phyloP scores from a whole-genome alignment of 2,113 vertebrate genomes.

The Argyrosomus japonicus region DNA sequence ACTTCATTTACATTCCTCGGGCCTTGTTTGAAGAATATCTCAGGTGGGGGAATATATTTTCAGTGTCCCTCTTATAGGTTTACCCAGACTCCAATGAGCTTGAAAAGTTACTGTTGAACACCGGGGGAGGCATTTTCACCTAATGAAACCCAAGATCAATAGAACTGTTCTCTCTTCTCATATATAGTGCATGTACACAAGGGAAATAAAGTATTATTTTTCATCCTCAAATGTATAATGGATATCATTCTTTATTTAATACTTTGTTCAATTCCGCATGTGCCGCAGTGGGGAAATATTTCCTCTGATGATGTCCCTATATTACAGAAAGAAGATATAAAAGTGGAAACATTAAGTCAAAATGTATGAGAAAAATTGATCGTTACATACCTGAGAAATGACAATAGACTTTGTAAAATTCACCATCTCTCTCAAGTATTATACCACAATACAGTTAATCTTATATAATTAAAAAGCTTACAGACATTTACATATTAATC shows the following conservation, averaged over 20 bases:
- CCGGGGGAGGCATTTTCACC: conserved; percentile 80
- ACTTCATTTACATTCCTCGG: conserved; percentile 81
- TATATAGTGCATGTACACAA: conserved; percentile 82
- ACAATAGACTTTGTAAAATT: conserved; percentile 55
- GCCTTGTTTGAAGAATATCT: conserved; percentile 81
- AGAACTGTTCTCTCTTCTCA: conserved; percentile 76
- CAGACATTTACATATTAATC: conserved; percentile 86
- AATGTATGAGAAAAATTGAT: conserved; percentile 46
- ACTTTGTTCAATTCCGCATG: conserved; percentile 75
- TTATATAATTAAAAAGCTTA: conserved; percentile 82
- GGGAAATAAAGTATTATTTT: conserved; percentile 84
- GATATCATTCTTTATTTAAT: conserved; percentile 84
- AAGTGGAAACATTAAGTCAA: conserved; percentile 49
- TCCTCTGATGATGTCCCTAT: conserved; percentile 75
- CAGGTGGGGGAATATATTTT: conserved; percentile 78
- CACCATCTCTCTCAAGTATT: conserved; percentile 59
- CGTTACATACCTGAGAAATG: conserved; percentile 59
- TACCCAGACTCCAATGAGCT: conserved; percentile 67
- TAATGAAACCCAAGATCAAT: conserved; percentile 85
- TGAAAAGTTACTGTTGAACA: conserved; percentile 79
- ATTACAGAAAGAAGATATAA: conserved; percentile 63
- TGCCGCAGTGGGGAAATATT: conserved; percentile 72
- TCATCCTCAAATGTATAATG: conserved; percentile 85
- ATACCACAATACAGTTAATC: conserved; percentile 76
- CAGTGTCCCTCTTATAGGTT: conserved; percentile 73